These are phyloP conservation scores for Calypte anna DNA, from an alignment of 2,113 vertebrate genomes.

Conservation along the genomic window DNA sequence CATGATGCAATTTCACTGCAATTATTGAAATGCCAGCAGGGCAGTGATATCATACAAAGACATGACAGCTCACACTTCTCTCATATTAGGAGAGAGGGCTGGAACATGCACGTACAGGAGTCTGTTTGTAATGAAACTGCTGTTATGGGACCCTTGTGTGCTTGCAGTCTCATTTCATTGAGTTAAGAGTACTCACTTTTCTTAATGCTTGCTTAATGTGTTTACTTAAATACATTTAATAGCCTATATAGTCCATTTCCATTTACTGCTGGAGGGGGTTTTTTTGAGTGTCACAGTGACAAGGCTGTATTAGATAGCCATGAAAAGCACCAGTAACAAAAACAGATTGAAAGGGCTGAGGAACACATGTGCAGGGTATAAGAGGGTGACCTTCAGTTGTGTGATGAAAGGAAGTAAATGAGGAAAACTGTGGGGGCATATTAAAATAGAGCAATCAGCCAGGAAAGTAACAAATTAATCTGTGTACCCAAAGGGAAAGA, in stretches of 20 bases:
- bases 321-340: background rate
- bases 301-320: background rate
- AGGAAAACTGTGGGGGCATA: background rate
- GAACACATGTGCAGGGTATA: background rate
- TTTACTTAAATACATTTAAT: constrained; percentile 55
- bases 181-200: constrained; percentile 37
- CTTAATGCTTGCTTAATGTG: constrained; percentile 49
- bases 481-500: background rate
- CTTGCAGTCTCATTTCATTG: background rate
- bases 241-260: background rate
- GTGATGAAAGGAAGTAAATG: background rate
- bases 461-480: background rate
- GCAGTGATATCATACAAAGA: constrained; percentile 37
- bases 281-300: background rate
- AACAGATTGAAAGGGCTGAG: background rate
- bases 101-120: constrained; percentile 28
- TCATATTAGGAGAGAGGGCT: constrained; percentile 26
- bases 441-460: background rate
- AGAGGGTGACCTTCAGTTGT: background rate
- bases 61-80: constrained; percentile 61
- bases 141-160: constrained; percentile 11
- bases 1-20: background rate
- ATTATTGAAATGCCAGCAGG: background rate
- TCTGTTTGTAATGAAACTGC: constrained; percentile 47
- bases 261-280: background rate